Conservation (phyloP, 2,113 vertebrate genomes). For the Scomber japonicus region DNA sequence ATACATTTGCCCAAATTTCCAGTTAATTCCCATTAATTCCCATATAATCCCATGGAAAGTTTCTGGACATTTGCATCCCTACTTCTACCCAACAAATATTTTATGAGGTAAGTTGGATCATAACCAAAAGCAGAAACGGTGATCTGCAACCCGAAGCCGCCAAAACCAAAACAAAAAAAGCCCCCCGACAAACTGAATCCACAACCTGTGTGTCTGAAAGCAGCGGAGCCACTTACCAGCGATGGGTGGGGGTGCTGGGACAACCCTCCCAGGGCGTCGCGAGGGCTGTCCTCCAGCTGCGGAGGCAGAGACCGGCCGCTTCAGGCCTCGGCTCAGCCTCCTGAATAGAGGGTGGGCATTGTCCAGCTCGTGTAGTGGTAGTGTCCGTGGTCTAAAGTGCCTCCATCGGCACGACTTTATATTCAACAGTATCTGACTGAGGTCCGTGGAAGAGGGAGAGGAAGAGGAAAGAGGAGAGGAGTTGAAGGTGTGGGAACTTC, state of each 20-base stretch:
- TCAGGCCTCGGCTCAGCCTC: conserved; percentile 87
- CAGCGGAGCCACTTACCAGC: conserved; percentile 63
- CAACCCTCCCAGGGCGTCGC: conserved; percentile 56
- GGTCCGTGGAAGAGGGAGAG: conserved; percentile 87
- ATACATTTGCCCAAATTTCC: too few relatives aligned
- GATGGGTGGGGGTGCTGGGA: conserved; percentile 51
- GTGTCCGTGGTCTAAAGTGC: conserved; percentile 99
- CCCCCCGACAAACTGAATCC: not conserved
- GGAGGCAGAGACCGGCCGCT: conserved; percentile 78
- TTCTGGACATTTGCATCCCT: too few relatives aligned
- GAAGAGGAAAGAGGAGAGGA: conserved; percentile 56
- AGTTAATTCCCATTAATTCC: too few relatives aligned
- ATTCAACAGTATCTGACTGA: conserved; percentile 97
- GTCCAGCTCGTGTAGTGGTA: conserved; percentile 88
- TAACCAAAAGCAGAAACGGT: not conserved
- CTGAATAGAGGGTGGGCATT: conserved; percentile 81
- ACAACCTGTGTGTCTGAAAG: not conserved
- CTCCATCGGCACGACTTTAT: conserved; percentile 98
- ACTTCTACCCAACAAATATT: not conserved
- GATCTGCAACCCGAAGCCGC: not conserved
- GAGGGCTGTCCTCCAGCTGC: conserved; percentile 37
- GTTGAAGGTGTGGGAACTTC: conserved; percentile 80
- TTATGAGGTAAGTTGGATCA: too few relatives aligned
- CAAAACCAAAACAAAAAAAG: not conserved
- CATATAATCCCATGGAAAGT: too few relatives aligned